Conservation (phyloP, 2,797 vertebrate species). For the Pipistrellus pygmaeus region DNA sequence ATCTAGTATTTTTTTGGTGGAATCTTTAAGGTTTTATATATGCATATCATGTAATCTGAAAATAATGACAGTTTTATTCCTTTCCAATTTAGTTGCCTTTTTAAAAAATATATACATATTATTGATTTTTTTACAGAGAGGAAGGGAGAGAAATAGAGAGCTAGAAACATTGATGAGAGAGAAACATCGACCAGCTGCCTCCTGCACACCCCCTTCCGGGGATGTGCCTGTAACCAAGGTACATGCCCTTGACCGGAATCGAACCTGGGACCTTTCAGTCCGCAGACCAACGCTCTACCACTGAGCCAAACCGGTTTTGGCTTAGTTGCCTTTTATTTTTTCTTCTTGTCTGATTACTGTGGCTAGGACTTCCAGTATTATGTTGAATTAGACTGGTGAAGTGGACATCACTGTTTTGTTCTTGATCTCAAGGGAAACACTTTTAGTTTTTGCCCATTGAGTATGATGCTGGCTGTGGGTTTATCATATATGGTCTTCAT, state of each 20-base stretch:
- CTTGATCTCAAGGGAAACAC: not conserved
- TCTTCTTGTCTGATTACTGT: not conserved
- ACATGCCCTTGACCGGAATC: no score
- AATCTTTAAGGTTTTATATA: not conserved
- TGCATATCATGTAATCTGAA: not conserved
- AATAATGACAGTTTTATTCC: not conserved
- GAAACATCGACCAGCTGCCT: no score
- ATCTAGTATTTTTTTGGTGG: not conserved
- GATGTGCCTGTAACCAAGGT: no score
- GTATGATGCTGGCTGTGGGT: not conserved
- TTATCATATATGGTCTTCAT: not conserved
- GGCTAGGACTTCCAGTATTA: not conserved
- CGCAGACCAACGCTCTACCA: no score
- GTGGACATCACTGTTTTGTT: not conserved
- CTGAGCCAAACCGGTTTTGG: no score
- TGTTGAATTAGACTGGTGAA: not conserved
- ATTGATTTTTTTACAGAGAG: no score
- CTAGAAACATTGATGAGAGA: no score
- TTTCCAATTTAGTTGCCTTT: not conserved
- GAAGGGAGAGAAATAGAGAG: no score
- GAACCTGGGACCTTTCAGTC: no score
- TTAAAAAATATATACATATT: not conserved
- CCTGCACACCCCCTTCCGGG: no score
- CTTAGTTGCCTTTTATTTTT: not conserved
- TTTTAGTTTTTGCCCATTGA: not conserved